phyloP scores from a whole-genome alignment of 2,113 vertebrate genomes.

The Thymallus thymallus region DNA sequence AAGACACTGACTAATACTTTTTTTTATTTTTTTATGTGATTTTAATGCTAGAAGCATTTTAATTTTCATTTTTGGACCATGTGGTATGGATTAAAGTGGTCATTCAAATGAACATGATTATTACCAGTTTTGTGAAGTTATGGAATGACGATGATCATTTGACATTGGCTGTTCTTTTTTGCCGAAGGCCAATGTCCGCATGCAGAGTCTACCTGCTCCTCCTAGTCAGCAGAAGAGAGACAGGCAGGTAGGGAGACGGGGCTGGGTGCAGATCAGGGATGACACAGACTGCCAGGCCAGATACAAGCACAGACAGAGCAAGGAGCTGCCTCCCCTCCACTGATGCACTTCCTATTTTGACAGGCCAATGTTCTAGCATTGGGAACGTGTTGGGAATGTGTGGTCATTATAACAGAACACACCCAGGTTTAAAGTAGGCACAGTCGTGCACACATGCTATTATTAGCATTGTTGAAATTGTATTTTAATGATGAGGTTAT shows the following conservation, averaged over 20 bases:
- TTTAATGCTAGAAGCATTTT: no score
- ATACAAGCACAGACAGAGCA: conserved; percentile 23
- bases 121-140: no score
- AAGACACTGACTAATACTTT: no score
- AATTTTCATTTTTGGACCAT: no score
- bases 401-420: conserved; percentile 35
- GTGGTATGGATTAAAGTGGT: no score
- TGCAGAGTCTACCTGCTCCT: conserved; percentile 26
- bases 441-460: conserved; percentile 1
- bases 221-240: background rate
- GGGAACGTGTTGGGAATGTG: conserved; percentile 27
- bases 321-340: conserved; percentile 16
- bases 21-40: no score
- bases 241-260: conserved; percentile 8
- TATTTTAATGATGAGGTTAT: no score
- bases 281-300: conserved; percentile 30
- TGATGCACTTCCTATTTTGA: conserved; percentile 24
- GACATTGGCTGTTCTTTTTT: no score
- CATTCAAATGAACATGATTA: no score
- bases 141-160: no score
- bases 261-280: conserved; percentile 27
- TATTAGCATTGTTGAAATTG: background rate
- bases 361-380: conserved; percentile 27
- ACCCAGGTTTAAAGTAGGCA: conserved; percentile 32
- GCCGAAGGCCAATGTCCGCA: background rate